phyloP scores from a whole-genome alignment of 1,140 invertebrate species.

The Tetragnatha versicolor region DNA sequence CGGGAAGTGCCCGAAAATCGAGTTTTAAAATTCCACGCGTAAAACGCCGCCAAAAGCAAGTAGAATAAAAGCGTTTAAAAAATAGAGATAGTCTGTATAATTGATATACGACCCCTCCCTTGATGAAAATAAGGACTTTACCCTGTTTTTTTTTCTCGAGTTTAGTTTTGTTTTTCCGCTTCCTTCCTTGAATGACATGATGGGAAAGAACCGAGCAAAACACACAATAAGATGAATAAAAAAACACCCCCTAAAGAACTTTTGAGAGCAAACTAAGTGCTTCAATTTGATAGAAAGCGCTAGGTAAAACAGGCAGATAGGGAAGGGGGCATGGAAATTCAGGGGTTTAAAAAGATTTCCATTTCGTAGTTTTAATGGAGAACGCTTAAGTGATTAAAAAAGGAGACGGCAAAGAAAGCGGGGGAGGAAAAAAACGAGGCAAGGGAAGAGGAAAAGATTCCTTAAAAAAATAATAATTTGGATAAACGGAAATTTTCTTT shows the following conservation, averaged over 20 bases:
- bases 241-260: conserved; percentile 30
- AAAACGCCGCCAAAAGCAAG: too few relatives aligned
- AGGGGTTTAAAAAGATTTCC: conserved; percentile 39
- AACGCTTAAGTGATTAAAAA: conserved; percentile 53
- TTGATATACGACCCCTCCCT: too few relatives aligned
- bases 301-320: conserved; percentile 35
- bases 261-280: conserved; percentile 44
- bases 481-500: conserved; percentile 38
- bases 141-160: too few relatives aligned
- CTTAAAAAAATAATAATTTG: conserved; percentile 43
- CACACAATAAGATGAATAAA: conserved; percentile 7
- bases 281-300: conserved; percentile 52
- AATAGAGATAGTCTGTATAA: too few relatives aligned
- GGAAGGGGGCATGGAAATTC: background rate
- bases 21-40: too few relatives aligned
- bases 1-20: too few relatives aligned
- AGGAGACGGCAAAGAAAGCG: conserved; percentile 5
- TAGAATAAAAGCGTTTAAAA: too few relatives aligned
- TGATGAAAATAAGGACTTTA: too few relatives aligned
- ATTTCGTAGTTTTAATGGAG: conserved; percentile 53
- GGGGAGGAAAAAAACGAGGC: background rate
- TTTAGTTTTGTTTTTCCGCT: conserved; percentile 2
- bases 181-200: conserved; percentile 14
- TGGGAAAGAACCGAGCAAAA: background rate
- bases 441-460: background rate